Base-by-base conservation (phyloP, 35 echinoderm and acorn worm species). In the Strongylocentrotus purpuratus region DNA sequence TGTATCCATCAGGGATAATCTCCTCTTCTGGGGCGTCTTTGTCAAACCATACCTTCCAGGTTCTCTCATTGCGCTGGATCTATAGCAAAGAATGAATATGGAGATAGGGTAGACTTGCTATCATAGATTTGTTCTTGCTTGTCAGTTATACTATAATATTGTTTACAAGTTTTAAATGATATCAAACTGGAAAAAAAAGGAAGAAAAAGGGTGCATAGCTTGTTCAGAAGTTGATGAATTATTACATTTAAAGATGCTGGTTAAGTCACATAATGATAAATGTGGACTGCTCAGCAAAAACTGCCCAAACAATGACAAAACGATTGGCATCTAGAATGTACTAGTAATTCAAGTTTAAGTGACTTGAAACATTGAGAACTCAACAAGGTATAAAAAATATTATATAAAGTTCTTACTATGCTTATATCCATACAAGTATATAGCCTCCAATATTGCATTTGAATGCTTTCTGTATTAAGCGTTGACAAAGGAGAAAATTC, bases 21-120 rank as follows among this genome's bases (percentile, higher is more conserved):
- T 99, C 98, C 47, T 99, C 97, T 86, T 98, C 97, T 17, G 98
- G 98, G n/a, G 98, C 97, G 91, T 99, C 98, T 28, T 96, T 99
- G 61, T 99, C 98, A 98, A 97, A 99, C 98, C 98, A 99, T 14
- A 33, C 65, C 88, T 97, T 97, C 98, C 98, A 99, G 11, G 92
- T 95, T 86, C 94, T 97, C 96, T 99, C 98, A 97, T 96, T 99
- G 31, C 98, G 95, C 65, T 96, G 96, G 78, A 99, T 99, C 98
- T 97, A 78, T 25, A 14, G 12, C 65, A 28, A 78, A 8, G 22
- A 78, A n/a, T 3, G 22, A 78, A 78, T n/a, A 28, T 4, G 28
- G 20, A 78, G 20, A 28, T 25, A 70, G 0, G 25, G 17, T 0
- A 25, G 5, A 25, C 5, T 11, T 28, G 61, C 18, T 28, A 70